Percentiles rank a stretch among this genome's conserved stretches.
Evolutionary conservation across 1,140 invertebrate species (phyloP).

Genomic region (Ganaspis sp.): DNA sequence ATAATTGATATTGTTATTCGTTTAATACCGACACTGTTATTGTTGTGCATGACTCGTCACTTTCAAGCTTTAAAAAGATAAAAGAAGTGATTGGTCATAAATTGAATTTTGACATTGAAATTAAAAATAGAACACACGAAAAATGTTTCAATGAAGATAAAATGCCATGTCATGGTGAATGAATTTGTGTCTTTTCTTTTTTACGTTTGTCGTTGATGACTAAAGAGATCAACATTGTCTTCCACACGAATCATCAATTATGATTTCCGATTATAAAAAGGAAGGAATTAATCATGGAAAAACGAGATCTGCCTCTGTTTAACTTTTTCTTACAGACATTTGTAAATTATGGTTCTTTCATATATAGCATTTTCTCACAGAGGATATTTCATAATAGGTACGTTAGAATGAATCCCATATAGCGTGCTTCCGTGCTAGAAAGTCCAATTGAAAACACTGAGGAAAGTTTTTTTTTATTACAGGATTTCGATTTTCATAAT

Average conservation of each 20-base stretch:
- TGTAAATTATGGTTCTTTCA: conserved; percentile 1
- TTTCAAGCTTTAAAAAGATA: not conserved
- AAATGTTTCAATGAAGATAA: not conserved
- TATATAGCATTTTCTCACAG: conserved; percentile 25
- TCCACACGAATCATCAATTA: not conserved
- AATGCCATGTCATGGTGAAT: not conserved
- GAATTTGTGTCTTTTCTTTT: not conserved
- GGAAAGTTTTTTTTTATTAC: conserved; percentile 20
- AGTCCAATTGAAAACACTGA: not conserved
- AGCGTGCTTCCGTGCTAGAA: conserved; percentile 32
- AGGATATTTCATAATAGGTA: conserved; percentile 21
- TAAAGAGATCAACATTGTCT: not conserved
- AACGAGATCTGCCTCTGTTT: not conserved
- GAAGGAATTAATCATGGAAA: not conserved
- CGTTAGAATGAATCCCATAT: conserved; percentile 11
- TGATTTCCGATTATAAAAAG: not conserved
- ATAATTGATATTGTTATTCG: not conserved
- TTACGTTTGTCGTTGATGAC: not conserved
- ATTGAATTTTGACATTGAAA: conserved; percentile 3
- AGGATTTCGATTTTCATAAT: not conserved
- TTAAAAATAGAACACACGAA: not conserved
- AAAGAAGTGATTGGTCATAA: not conserved
- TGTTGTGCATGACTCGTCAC: not conserved
- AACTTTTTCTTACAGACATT: conserved; percentile 1
- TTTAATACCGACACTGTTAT: not conserved